Conservation (phyloP, 2,888 invertebrate genomes). For the Hypena proboscidalis region DNA sequence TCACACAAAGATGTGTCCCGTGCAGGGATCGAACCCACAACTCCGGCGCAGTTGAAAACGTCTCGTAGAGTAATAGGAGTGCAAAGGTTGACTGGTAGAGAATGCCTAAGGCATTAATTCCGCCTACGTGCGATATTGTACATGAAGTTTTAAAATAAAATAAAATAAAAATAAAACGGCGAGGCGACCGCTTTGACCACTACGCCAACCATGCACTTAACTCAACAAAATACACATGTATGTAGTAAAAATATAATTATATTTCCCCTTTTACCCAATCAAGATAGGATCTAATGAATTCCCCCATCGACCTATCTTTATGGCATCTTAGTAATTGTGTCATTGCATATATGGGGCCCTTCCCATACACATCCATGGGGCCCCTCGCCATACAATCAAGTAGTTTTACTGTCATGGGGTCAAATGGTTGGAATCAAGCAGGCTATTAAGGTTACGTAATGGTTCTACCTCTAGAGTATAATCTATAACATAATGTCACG, state of each 20-base stretch:
- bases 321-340: slow-evolving; percentile 28
- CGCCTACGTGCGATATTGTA: no score
- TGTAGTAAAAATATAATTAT: not conserved
- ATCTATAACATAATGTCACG: no score
- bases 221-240: not conserved
- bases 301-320: slow-evolving; percentile 30
- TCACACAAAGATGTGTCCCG: no score
- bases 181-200: no score
- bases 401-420: slow-evolving; percentile 15
- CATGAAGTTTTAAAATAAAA: no score
- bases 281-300: slow-evolving; percentile 3
- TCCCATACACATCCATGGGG: slow-evolving; percentile 9
- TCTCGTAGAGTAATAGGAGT: no score
- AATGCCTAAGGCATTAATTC: no score
- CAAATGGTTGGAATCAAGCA: not conserved
- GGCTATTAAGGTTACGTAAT: not conserved
- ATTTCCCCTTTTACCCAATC: not conserved
- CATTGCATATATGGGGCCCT: slow-evolving; percentile 6
- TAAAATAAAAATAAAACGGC: no score
- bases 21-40: no score
- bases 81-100: no score
- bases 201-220: no score
- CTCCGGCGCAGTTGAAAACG: no score
- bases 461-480: not conserved
- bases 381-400: slow-evolving; percentile 6